These are phyloP conservation scores for Atethmia centrago DNA, from an alignment of 2,888 invertebrate genomes.

Conservation along the genomic window DNA sequence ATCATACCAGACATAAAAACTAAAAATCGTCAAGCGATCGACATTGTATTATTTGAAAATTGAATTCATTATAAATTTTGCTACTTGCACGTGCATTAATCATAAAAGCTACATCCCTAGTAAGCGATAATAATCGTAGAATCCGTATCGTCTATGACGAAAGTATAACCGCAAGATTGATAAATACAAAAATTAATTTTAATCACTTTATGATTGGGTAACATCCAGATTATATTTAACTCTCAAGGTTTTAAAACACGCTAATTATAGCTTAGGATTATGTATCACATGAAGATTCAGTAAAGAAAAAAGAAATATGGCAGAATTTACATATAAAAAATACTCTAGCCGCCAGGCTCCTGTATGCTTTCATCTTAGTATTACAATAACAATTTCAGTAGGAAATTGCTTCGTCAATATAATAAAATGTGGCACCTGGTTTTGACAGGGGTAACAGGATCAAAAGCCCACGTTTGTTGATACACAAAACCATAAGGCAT, in stretches of 20 bases:
- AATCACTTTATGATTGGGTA: slow-evolving; percentile 16
- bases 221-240: slow-evolving; percentile 14
- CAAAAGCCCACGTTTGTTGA: slow-evolving; percentile 16
- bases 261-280: slow-evolving; percentile 5
- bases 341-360: not conserved
- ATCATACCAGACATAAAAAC: not conserved
- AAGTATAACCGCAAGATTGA: not conserved
- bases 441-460: slow-evolving; percentile 27
- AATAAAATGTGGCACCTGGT: slow-evolving; percentile 15
- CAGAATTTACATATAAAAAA: slow-evolving; percentile 2
- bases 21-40: no score
- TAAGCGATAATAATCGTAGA: slow-evolving; percentile 6
- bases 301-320: not conserved
- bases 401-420: slow-evolving; percentile 28
- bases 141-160: slow-evolving; percentile 13
- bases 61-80: not conserved
- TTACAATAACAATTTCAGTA: slow-evolving; percentile 2
- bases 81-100: not conserved
- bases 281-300: not conserved
- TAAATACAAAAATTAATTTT: slow-evolving; percentile 26
- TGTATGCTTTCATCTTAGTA: not conserved
- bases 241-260: slow-evolving; percentile 8
- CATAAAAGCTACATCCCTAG: not conserved
- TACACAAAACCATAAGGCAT: no score
- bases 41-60: not conserved